Evolutionary conservation across 2,797 vertebrate genomes (phyloP).

Genomic region (Gymnothorax reevesii): DNA sequence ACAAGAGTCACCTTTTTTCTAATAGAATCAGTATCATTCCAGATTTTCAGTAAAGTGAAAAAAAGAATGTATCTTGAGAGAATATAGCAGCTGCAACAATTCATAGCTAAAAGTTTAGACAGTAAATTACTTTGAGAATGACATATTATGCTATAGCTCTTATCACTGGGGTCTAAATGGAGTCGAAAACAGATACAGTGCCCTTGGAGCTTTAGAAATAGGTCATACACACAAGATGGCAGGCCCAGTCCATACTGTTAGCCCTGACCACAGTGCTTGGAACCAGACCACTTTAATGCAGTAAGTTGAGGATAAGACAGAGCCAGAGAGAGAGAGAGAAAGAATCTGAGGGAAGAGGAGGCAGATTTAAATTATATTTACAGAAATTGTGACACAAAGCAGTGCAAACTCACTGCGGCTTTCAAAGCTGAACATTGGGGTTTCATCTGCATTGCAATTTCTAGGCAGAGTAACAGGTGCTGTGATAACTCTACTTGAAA

Average conservation of each 20-base stretch:
- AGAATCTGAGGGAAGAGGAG: not conserved
- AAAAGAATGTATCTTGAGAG: no score
- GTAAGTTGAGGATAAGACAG: not conserved
- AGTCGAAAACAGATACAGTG: not conserved
- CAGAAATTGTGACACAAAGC: not conserved
- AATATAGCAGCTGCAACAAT: no score
- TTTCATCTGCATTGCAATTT: no score
- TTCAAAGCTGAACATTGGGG: not conserved
- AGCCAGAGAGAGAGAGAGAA: not conserved
- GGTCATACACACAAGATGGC: not conserved
- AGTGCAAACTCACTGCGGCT: not conserved
- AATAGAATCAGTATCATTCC: not conserved
- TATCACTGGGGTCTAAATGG: not conserved
- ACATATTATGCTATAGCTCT: not conserved
- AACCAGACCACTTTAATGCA: not conserved
- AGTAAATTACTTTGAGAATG: not conserved
- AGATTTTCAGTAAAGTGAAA: no score
- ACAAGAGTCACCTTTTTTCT: not conserved
- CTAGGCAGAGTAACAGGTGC: no score
- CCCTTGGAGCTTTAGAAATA: not conserved
- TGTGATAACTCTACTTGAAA: no score
- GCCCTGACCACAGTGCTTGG: not conserved
- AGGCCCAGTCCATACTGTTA: slow-evolving; percentile 5
- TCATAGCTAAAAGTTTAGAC: no score
- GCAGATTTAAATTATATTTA: not conserved